Evolutionary conservation across 2,113 vertebrate genomes (phyloP).

Genomic region (Atrichornis clamosus): DNA sequence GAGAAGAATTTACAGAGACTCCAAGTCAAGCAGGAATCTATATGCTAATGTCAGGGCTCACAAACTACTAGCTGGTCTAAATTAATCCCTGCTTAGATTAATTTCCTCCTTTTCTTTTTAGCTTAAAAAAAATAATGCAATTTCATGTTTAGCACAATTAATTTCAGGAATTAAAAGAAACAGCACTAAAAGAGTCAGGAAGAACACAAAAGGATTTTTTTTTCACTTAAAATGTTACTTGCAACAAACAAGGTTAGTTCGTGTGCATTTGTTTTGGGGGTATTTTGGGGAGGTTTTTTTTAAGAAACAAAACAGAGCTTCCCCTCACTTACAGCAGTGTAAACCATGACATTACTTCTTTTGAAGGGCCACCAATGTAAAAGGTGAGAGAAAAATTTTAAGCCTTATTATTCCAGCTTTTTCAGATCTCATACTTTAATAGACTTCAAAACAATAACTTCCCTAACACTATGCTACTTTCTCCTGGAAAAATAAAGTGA

Average conservation of each 20-base stretch:
- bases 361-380: neutral
- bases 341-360: neutral
- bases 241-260: neutral
- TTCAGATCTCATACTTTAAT: neutral
- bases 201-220: neutral
- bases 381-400: neutral
- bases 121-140: neutral
- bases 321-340: neutral
- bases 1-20: conserved; percentile 72
- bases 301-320: neutral
- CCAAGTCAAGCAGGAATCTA: conserved; percentile 59
- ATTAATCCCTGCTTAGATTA: neutral
- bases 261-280: neutral
- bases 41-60: neutral
- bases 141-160: neutral
- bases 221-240: neutral
- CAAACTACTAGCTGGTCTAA: neutral
- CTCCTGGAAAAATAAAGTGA: neutral
- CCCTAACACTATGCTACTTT: neutral
- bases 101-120: neutral
- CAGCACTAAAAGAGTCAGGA: neutral
- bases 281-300: neutral
- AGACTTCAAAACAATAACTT: neutral
- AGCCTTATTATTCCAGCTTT: neutral
- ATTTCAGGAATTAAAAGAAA: neutral